Conservation (phyloP, 1,140 invertebrate genomes). For the Atopsyche davidsoni region DNA sequence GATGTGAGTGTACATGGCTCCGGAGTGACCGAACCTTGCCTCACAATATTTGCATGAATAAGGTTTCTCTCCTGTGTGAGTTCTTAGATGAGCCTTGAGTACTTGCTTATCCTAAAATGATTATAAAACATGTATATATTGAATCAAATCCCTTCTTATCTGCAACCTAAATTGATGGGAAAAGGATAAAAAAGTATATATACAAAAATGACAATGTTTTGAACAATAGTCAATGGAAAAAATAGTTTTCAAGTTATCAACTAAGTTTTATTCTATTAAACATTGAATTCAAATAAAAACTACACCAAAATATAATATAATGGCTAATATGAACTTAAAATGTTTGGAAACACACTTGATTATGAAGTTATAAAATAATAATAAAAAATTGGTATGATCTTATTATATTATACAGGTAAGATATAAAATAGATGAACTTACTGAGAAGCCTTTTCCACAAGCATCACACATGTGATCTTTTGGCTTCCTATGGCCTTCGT, state of each 20-base stretch:
- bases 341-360: too few relatives aligned
- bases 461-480: constrained; percentile 25
- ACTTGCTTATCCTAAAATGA: constrained; percentile 24
- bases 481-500: constrained; percentile 23
- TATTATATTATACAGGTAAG: not conserved
- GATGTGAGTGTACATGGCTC: constrained; percentile 38
- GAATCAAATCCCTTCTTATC: too few relatives aligned
- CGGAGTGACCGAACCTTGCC: constrained; percentile 39
- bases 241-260: too few relatives aligned
- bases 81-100: constrained; percentile 31
- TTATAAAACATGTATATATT: too few relatives aligned
- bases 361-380: not conserved
- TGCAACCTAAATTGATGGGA: too few relatives aligned
- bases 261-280: too few relatives aligned
- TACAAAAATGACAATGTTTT: too few relatives aligned
- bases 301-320: too few relatives aligned
- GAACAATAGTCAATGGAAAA: too few relatives aligned
- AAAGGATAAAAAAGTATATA: too few relatives aligned
- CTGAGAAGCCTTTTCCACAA: constrained; percentile 25
- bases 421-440: constrained; percentile 11
- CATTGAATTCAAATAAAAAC: too few relatives aligned
- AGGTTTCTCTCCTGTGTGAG: constrained; percentile 41
- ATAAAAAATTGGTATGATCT: not conserved
- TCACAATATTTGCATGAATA: constrained; percentile 39
- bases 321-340: too few relatives aligned